Conservation (phyloP, 2,797 vertebrate genomes). For the Garrulus glandarius region DNA sequence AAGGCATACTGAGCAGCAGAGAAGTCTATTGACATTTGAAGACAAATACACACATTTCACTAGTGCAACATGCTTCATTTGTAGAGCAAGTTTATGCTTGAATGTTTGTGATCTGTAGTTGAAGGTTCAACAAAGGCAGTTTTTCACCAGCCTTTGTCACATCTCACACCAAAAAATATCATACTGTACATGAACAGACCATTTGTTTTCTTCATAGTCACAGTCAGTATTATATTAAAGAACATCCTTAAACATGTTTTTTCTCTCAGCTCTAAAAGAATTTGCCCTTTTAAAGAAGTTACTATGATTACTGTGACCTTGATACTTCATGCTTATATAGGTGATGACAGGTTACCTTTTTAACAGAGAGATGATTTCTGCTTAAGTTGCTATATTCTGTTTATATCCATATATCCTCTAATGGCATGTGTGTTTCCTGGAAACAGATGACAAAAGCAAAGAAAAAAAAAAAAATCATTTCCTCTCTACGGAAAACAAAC, state of each 20-base stretch:
- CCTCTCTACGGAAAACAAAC: background rate
- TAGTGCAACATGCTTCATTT: background rate
- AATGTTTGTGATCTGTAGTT: background rate
- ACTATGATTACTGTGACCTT: background rate
- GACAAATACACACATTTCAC: background rate
- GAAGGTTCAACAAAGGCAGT: background rate
- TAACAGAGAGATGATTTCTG: background rate
- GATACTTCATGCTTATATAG: background rate
- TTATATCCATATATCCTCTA: background rate
- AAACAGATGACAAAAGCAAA: constrained; percentile 4
- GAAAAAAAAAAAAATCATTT: background rate
- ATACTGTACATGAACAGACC: background rate
- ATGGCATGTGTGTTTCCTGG: constrained; percentile 2
- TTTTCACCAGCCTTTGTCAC: background rate
- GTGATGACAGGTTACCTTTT: background rate
- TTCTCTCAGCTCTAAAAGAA: background rate
- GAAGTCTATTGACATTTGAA: background rate
- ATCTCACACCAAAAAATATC: background rate
- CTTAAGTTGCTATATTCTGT: background rate
- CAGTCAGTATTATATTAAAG: background rate
- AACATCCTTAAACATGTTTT: background rate
- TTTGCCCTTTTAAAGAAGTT: background rate
- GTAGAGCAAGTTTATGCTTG: background rate
- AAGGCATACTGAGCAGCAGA: background rate
- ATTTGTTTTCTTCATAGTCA: background rate